phyloP scores from a whole-genome alignment of 2,113 vertebrate genomes.

The Casuarius casuarius region DNA sequence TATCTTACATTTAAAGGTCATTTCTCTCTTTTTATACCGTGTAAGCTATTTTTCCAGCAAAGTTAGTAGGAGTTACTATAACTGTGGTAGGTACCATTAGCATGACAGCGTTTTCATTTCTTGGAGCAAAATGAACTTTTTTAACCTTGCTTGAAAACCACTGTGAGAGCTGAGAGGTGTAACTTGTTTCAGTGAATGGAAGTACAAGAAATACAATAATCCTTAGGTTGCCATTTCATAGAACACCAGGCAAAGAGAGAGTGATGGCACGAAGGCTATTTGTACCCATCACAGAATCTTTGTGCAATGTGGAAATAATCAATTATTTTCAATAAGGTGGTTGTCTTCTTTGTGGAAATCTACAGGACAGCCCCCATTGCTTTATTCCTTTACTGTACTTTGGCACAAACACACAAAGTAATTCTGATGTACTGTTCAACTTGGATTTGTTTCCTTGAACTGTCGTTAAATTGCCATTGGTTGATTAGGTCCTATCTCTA shows the following conservation, averaged over 20 bases:
- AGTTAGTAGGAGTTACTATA: not conserved
- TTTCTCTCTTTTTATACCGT: not conserved
- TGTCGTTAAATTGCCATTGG: not conserved
- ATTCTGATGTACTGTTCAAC: not conserved
- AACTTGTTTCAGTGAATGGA: not conserved
- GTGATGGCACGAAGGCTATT: not conserved
- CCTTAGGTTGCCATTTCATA: not conserved
- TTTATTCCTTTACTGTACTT: not conserved
- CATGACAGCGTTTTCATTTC: not conserved
- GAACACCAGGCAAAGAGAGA: not conserved
- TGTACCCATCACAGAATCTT: not conserved
- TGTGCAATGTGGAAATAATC: not conserved
- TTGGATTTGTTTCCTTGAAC: not conserved
- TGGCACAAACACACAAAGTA: not conserved
- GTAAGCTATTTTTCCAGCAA: not conserved
- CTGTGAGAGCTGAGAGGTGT: not conserved
- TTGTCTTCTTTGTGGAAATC: not conserved
- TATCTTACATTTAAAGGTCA: not conserved
- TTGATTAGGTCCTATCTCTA: not conserved
- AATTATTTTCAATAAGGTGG: not conserved
- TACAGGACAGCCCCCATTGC: not conserved
- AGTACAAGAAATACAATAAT: not conserved
- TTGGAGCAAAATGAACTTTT: not conserved
- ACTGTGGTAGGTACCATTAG: not conserved
- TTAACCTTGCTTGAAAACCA: not conserved